phyloP scores from a whole-genome alignment of 2,797 vertebrate genomes.

The Mormyrus hasselquistii region DNA sequence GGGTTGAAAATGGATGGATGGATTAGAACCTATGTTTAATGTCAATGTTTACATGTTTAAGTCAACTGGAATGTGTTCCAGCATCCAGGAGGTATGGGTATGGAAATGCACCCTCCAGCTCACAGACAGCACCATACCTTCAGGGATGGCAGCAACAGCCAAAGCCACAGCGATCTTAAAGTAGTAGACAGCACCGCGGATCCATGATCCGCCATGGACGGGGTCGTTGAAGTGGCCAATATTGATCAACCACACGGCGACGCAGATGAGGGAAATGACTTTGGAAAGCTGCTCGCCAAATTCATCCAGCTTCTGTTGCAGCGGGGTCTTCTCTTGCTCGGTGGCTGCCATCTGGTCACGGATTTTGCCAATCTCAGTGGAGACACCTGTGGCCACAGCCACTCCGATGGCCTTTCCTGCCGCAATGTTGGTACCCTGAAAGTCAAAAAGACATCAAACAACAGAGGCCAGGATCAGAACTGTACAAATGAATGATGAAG shows the following conservation, averaged over 20 bases:
- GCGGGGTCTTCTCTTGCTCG: constrained; percentile 86
- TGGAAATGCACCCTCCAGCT: neutral
- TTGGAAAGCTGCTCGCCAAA: constrained; percentile 92
- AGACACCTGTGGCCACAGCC: constrained; percentile 76
- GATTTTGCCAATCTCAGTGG: constrained; percentile 90
- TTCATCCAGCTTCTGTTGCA: constrained; percentile 92
- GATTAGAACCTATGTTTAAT: neutral
- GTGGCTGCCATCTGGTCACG: constrained; percentile 93
- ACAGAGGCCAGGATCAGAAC: neutral
- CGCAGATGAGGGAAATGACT: constrained; percentile 89
- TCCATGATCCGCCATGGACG: constrained; percentile 86
- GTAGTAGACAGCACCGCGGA: constrained; percentile 87
- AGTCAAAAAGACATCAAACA: neutral
- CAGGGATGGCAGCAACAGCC: constrained; percentile 85
- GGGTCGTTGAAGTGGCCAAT: constrained; percentile 91
- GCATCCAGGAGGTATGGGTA: neutral
- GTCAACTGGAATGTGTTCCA: neutral
- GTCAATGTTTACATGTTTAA: neutral
- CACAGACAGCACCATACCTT: constrained; percentile 57
- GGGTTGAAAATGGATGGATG: too few species aligned
- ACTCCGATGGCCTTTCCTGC: constrained; percentile 78
- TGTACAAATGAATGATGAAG: neutral
- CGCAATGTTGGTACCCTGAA: constrained; percentile 84
- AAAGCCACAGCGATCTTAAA: constrained; percentile 90
- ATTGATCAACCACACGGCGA: constrained; percentile 93